Evolutionary conservation across 2,113 vertebrate genomes (phyloP).

Genomic region (Furnarius figulus): DNA sequence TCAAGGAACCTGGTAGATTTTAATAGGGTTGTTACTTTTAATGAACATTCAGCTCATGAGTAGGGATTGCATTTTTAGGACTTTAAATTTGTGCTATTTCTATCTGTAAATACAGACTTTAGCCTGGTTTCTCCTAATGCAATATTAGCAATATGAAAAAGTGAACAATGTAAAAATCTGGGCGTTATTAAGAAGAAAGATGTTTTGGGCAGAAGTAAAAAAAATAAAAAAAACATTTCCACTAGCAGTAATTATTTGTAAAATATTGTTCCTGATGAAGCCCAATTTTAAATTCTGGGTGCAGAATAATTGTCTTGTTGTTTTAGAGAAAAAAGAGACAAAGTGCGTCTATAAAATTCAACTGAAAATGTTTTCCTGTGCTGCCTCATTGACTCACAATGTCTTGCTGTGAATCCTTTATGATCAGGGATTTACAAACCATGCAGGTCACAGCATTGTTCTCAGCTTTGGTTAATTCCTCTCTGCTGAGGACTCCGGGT

Average conservation of each 20-base stretch:
- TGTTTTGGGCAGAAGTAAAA: not conserved
- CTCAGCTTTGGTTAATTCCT: not conserved
- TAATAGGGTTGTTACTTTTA: not conserved
- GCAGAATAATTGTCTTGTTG: not conserved
- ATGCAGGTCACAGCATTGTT: not conserved
- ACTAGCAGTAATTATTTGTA: not conserved
- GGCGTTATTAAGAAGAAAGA: not conserved
- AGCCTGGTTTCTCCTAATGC: not conserved
- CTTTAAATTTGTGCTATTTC: conserved; percentile 33
- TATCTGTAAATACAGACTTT: conserved; percentile 13
- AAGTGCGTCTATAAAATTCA: not conserved
- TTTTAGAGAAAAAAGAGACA: not conserved
- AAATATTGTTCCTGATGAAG: not conserved
- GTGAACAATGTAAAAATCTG: not conserved
- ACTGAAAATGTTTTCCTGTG: not conserved
- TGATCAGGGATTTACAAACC: not conserved
- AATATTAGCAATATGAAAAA: not conserved
- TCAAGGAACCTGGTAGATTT: not conserved
- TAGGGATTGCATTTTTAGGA: not conserved
- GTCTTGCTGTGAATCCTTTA: not conserved
- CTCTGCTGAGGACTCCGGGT: not conserved
- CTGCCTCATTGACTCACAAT: not conserved
- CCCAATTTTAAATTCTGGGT: conserved; percentile 4
- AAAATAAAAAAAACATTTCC: not conserved
- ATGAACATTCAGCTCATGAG: not conserved